Base-by-base conservation (phyloP, 1,140 invertebrate species). In the Archivesica marissinica region DNA sequence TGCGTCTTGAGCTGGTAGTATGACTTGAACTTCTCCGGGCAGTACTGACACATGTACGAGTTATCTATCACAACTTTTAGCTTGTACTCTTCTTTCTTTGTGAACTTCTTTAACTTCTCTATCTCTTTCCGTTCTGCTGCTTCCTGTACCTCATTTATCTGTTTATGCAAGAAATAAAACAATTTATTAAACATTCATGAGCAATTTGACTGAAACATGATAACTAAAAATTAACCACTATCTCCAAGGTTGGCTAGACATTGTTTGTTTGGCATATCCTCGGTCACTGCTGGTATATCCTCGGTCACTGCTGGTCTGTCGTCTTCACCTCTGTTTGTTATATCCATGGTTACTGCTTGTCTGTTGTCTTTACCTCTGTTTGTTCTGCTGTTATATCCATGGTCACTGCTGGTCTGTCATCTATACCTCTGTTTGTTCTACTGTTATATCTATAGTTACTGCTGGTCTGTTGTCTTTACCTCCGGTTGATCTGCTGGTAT, bases 1-100 rank as follows among this genome's bases (percentile, higher is more conserved):
- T 95, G 95, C 17, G 94, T 93, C 89, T 95, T 95, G 0, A 95
- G 92, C 86, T 95, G 93, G 79, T 94, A 94, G 88, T 95, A 95
- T 25, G 94, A 93, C 59, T 93, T 91, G 84, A 95, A 95, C 59
- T 92, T 92, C 44, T 87, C 85, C 30, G 89, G 88, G 92, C 95
- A 96, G 87, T 94, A 95, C 79, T 95, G 95, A 88, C 95, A 96
- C n/a, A 94, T 90, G 90, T 95, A 95, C 0, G 94, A 94, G 85
- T 94, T 95, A 88, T 95, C 95, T 38, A 95, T 90, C n/a, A 94
- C 93, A 88, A 94, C 94, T 91, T 93, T 94, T 35, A 93, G 83
- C 44, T 90, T 92, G 38, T 66, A 79, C 41, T 79, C 23, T 11
- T 38, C 54, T 54, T 66, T 64, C 72, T 61, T 70, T 39, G 35